Base-by-base conservation (phyloP, 2,797 vertebrate species). In the Pseudotriccus pelzelni region DNA sequence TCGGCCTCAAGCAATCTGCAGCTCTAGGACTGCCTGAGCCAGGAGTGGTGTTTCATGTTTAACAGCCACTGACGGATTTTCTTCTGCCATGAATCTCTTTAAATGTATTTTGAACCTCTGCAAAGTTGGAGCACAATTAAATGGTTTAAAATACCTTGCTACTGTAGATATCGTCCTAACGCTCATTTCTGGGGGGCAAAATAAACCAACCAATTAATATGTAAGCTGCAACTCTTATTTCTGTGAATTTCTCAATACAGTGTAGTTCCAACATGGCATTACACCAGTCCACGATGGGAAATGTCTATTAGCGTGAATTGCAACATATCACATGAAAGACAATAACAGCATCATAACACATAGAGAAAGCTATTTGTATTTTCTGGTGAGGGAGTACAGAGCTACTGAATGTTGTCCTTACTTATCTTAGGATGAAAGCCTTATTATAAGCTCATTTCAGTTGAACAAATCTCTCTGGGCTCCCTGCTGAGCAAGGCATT, bases 401-500 rank as follows among this genome's bases (percentile, higher is more conserved):
- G 94, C 85, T 95, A 77, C 89, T 78, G 89, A 94, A 96, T 96
- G 94, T 95, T 97, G 97, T 97, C 90, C 97, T 97, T 97, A 95
- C 95, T 97, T 96, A 97, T 97, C 96, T 97, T 97, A 96, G 95
- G 96, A 97, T 95, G 95, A 97, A 98, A 97, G 97, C 94, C 96
- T 97, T 97, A 98, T 97, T 97, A 97, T 97, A 98, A 98, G 84
- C 97, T 97, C 96, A 98, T 97, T 97, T 98, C 96, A 97, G 96
- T 81, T 97, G 97, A 97, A 97, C 95, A 97, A 97, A 98, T 97
- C 97, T 97, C 97, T 97, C 90, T 93, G 93, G 97, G 91, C 89
- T 97, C 92, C 97, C 97, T 87, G 93, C 97, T 97, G 97, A 97
- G 96, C 93, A 96, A 95, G 95, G 92, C 97, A 96, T 98, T 98